Evolutionary conservation across 2,888 invertebrate species (phyloP).

Genomic region (Merodon equestris): DNA sequence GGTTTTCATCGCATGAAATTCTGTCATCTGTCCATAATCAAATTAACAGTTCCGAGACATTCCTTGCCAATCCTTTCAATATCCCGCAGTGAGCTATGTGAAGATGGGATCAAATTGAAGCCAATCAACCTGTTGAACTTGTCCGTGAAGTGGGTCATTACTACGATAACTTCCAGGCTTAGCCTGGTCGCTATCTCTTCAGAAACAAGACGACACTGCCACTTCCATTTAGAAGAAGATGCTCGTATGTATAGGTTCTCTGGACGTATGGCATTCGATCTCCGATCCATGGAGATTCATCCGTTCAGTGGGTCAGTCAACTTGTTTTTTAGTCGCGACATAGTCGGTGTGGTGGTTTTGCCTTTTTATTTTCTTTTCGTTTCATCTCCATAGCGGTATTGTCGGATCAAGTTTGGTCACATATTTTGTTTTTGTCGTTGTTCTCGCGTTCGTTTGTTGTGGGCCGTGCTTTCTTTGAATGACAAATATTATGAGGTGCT

Average conservation of each 20-base stretch:
- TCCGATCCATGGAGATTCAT: constrained; percentile 17
- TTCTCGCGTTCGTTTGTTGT: no score
- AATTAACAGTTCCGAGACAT: no score
- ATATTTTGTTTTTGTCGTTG: constrained; percentile 18
- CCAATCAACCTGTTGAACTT: not conserved
- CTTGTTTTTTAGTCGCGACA: constrained; percentile 45
- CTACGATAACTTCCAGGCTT: constrained; percentile 45
- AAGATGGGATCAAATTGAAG: no score
- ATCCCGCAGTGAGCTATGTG: no score
- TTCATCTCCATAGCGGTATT: constrained; percentile 42
- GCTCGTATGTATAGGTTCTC: not conserved
- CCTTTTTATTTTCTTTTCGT: constrained; percentile 10
- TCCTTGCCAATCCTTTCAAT: no score
- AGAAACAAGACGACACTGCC: constrained; percentile 38
- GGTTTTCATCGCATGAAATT: no score
- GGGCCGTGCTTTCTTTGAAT: not conserved
- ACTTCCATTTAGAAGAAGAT: constrained; percentile 3
- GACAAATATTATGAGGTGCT: not conserved
- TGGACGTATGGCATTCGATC: constrained; percentile 6
- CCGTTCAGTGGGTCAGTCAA: constrained; percentile 62
- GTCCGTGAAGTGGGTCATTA: constrained; percentile 44
- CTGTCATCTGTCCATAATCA: no score
- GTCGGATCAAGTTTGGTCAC: constrained; percentile 46
- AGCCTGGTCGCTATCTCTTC: constrained; percentile 7
- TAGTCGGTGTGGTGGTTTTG: constrained; percentile 19